Evolutionary conservation across 2,113 vertebrate species (phyloP).

Genomic region (Podilymbus podiceps): DNA sequence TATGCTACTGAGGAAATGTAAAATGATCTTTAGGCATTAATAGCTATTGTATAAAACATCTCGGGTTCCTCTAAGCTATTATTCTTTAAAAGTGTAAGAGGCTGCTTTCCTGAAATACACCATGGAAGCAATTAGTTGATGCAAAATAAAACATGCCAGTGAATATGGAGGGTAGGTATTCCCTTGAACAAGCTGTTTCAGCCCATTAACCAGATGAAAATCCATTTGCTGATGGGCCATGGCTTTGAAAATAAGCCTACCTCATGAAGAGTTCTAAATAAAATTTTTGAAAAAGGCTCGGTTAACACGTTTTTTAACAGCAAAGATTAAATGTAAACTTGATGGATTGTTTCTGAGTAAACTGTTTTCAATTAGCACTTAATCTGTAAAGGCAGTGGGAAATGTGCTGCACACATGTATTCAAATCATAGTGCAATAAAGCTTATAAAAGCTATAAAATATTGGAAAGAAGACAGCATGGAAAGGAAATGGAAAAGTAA

Average conservation of each 20-base stretch:
- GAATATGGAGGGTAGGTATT: background rate
- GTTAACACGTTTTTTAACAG: background rate
- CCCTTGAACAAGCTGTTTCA: background rate
- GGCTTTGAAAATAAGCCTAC: background rate
- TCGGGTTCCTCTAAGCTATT: background rate
- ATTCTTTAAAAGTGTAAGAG: background rate
- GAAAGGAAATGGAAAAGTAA: constrained; percentile 46
- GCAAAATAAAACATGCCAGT: background rate
- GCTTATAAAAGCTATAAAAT: constrained; percentile 2
- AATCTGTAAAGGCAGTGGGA: background rate
- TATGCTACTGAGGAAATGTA: background rate
- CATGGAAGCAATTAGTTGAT: background rate
- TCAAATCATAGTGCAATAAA: constrained; percentile 13
- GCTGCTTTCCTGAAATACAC: background rate
- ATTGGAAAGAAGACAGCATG: constrained; percentile 6
- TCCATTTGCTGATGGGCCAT: background rate
- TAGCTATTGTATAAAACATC: background rate
- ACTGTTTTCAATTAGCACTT: background rate
- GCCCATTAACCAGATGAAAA: background rate
- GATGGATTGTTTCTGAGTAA: background rate
- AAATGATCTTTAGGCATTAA: background rate
- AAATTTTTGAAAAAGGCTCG: background rate
- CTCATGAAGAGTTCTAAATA: background rate
- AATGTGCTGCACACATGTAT: constrained; percentile 27
- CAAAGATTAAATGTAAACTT: background rate